phyloP scores from a whole-genome alignment of 1,140 invertebrate species.

The Amyelois transitella region DNA sequence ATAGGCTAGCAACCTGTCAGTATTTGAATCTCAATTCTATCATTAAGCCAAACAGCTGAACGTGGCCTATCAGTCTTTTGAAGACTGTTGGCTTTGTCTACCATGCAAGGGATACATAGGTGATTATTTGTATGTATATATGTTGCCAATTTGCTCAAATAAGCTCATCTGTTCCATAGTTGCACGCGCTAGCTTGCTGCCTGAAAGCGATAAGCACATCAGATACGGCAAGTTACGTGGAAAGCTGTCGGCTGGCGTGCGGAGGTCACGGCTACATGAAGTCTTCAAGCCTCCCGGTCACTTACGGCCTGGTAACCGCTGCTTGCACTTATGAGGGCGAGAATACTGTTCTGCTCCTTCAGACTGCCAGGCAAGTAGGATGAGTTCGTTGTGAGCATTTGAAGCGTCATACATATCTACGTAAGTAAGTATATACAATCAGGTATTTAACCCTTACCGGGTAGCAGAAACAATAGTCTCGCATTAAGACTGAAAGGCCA shows the following conservation, averaged over 20 bases:
- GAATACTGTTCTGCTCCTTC: conserved; percentile 92
- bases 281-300: conserved; percentile 87
- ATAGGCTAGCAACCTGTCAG: too few species aligned
- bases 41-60: too few species aligned
- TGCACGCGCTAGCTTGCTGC: conserved; percentile 92
- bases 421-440: too few species aligned
- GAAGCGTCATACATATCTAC: too few species aligned
- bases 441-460: too few species aligned
- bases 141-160: background rate
- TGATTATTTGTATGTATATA: too few species aligned
- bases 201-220: conserved; percentile 90
- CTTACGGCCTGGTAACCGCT: conserved; percentile 87
- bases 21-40: too few species aligned
- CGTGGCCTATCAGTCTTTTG: too few species aligned
- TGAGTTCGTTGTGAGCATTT: background rate
- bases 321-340: conserved; percentile 96
- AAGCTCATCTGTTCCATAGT: conserved; percentile 67
- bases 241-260: conserved; percentile 88
- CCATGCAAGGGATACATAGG: too few species aligned
- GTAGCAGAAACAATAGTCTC: too few species aligned
- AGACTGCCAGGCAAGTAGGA: conserved; percentile 85
- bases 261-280: conserved; percentile 95
- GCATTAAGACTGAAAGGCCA: too few species aligned
- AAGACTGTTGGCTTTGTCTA: too few species aligned
- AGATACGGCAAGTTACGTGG: conserved; percentile 81